Conservation (phyloP, 2,797 vertebrate genomes). For the Pangasius sanitwongsei region DNA sequence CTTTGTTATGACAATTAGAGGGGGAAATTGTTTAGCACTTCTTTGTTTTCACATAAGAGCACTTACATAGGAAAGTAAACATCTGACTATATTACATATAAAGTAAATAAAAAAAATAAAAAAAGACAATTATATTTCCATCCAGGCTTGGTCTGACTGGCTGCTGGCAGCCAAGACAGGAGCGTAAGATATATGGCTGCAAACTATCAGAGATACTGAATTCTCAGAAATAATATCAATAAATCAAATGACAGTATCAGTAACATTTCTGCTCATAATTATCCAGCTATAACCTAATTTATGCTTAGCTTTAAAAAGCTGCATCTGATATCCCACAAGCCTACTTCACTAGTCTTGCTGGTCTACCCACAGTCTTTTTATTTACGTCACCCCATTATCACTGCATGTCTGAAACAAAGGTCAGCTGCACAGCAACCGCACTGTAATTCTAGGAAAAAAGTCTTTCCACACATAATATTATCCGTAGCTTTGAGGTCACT, state of each 20-base stretch:
- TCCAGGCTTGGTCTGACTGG: not conserved
- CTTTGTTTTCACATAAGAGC: not conserved
- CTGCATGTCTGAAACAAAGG: not conserved
- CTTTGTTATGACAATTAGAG: not conserved
- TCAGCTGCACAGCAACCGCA: not conserved
- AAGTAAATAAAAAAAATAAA: not conserved
- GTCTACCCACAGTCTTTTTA: not conserved
- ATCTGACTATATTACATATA: not conserved
- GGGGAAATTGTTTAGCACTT: not conserved
- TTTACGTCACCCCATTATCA: not conserved
- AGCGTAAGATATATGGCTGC: not conserved
- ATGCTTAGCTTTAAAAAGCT: not conserved
- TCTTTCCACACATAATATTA: not conserved
- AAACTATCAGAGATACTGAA: not conserved
- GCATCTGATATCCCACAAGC: not conserved
- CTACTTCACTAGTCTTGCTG: not conserved
- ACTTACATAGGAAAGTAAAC: not conserved
- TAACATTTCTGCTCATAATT: not conserved
- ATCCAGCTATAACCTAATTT: not conserved
- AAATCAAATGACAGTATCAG: slow-evolving; percentile 3
- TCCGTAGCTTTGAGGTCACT: not conserved
- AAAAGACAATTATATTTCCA: not conserved
- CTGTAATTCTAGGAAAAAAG: not conserved
- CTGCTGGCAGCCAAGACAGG: not conserved
- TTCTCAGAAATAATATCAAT: not conserved